These are phyloP conservation scores for Drosophila sordidula DNA, from an alignment of 2,888 invertebrate species.

Conservation along the genomic window DNA sequence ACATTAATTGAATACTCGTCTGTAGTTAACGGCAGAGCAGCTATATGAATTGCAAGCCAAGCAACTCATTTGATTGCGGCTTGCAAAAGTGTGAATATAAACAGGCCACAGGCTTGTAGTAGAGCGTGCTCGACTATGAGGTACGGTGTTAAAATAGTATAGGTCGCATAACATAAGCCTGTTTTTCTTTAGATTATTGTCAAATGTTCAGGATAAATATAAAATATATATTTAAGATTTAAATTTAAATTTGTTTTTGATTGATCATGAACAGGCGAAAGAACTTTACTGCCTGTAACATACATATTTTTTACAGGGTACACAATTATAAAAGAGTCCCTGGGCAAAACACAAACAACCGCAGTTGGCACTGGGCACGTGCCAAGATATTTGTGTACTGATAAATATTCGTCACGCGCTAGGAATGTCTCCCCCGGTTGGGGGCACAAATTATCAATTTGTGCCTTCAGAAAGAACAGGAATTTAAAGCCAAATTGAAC, in stretches of 20 bases:
- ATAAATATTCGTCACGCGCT: conserved; percentile 59
- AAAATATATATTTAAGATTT: no score
- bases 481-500: conserved; percentile 3
- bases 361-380: conserved; percentile 25
- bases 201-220: no score
- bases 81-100: not conserved
- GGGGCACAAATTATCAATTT: conserved; percentile 47
- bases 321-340: not conserved
- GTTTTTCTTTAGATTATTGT: no score
- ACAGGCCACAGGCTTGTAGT: not conserved
- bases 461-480: conserved; percentile 10
- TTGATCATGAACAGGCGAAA: no score
- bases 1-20: conserved; percentile 51
- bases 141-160: not conserved
- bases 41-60: conserved; percentile 47
- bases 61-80: conserved; percentile 47
- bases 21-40: conserved; percentile 3
- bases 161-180: no score
- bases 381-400: conserved; percentile 25
- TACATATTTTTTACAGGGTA: conserved; percentile 3
- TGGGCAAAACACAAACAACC: conserved; percentile 9
- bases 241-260: no score
- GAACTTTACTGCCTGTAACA: no score
- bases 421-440: conserved; percentile 33
- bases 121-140: not conserved